These are phyloP conservation scores for Tenthredo mesomela DNA, from an alignment of 2,888 invertebrate species.

Conservation along the genomic window DNA sequence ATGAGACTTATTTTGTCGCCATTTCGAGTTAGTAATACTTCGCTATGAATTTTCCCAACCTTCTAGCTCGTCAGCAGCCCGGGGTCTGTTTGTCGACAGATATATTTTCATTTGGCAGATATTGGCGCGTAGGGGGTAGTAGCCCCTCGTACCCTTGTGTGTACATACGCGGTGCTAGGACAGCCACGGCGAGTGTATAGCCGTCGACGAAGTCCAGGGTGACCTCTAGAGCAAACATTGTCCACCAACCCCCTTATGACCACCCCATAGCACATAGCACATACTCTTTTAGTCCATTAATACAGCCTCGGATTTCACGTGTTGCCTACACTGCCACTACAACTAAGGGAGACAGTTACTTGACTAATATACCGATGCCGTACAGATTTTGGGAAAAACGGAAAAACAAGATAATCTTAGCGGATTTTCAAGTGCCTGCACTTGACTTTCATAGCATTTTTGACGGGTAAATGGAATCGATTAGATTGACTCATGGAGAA, in stretches of 20 bases:
- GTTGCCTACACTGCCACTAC: slow-evolving; percentile 19
- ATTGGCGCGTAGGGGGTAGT: slow-evolving; percentile 72
- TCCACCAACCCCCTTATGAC: slow-evolving; percentile 16
- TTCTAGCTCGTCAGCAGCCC: slow-evolving; percentile 62
- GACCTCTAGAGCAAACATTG: slow-evolving; percentile 68
- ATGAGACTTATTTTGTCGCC: neutral
- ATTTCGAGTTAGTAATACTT: neutral
- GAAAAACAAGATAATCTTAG: slow-evolving; percentile 26
- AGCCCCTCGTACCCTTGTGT: slow-evolving; percentile 32
- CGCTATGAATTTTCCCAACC: slow-evolving; percentile 41
- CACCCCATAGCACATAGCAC: slow-evolving; percentile 47
- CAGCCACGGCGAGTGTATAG: slow-evolving; percentile 25
- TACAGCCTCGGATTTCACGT: slow-evolving; percentile 75
- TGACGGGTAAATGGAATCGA: neutral
- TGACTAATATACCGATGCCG: neutral
- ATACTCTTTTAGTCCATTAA: slow-evolving; percentile 73
- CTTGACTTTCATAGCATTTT: slow-evolving; percentile 10
- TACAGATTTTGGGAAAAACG: neutral
- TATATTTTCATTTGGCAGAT: slow-evolving; percentile 78
- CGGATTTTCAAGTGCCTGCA: neutral
- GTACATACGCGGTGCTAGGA: slow-evolving; percentile 49
- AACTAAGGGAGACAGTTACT: neutral
- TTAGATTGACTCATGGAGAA: neutral
- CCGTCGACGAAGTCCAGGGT: slow-evolving; percentile 49
- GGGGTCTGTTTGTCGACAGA: slow-evolving; percentile 75